A percentile compares a stretch with the other conserved stretches of the same genome.
Conservation (phyloP, 2,113 vertebrate species). For the Gavia stellata region DNA sequence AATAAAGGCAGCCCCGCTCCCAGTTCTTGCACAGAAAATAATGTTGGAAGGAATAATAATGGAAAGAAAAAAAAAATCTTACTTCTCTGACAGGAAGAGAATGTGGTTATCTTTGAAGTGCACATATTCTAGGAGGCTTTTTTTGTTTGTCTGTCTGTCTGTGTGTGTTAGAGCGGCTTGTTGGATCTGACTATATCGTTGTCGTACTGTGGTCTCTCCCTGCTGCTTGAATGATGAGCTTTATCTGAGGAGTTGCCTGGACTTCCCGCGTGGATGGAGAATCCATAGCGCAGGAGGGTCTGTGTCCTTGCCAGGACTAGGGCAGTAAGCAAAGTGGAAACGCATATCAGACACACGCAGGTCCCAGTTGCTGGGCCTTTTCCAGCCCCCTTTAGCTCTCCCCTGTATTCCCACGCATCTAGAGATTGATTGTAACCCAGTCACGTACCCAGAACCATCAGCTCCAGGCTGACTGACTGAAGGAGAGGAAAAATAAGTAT, state of each 20-base stretch:
- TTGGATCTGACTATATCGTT: slow-evolving; percentile 56
- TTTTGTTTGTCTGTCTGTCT: slow-evolving; percentile 56
- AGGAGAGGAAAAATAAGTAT: slow-evolving; percentile 50
- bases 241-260: slow-evolving; percentile 60
- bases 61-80: not conserved
- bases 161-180: slow-evolving; percentile 49
- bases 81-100: slow-evolving; percentile 58
- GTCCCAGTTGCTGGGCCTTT: slow-evolving; percentile 14
- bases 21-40: slow-evolving; percentile 53
- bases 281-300: slow-evolving; percentile 31
- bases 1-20: slow-evolving; percentile 58
- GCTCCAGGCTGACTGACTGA: slow-evolving; percentile 59
- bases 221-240: slow-evolving; percentile 65
- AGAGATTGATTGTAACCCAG: slow-evolving; percentile 57
- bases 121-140: slow-evolving; percentile 64
- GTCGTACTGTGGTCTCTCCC: slow-evolving; percentile 55
- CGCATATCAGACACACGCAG: not conserved
- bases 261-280: not conserved
- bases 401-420: slow-evolving; percentile 6
- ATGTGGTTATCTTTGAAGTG: slow-evolving; percentile 65
- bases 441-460: slow-evolving; percentile 5
- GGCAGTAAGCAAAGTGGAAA: slow-evolving; percentile 41
- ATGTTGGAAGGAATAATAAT: slow-evolving; percentile 65
- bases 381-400: slow-evolving; percentile 31
- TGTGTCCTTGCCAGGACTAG: slow-evolving; percentile 45